Evolutionary conservation across 1,140 invertebrate species (phyloP), one percentile per base, ranked within the genome.

Genomic region (Plutomurus gul): DNA sequence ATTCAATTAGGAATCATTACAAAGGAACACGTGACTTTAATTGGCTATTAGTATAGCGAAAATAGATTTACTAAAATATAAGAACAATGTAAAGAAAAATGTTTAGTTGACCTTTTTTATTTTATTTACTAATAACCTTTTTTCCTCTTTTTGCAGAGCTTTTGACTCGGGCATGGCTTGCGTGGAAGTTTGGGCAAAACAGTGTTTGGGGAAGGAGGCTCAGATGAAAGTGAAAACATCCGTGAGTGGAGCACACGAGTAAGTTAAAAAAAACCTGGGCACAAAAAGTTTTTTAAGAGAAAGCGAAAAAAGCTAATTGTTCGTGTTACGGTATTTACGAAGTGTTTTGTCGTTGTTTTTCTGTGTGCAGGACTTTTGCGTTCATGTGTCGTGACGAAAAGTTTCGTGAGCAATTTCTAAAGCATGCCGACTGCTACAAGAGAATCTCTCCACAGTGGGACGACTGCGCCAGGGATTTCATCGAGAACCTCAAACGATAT

Each of bases 401-500:
- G 11, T 82, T 82, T 20, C 56, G 65, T 11, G 40, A 33, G 1
- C 77, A 82, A 36, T 82, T 71, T 56, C 51, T 79, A 0, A 22
- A 75, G 11, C 72, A 82, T 49, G 39, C 76, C 7, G 56, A 30
- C n/a, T 82, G 81, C 39, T 79, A 79, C 74, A 79, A 46, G 22
- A 60, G 16, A 72, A 75, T 79, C 18, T 74, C 77, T 1, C 8
- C 16, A 25, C 18, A 65, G 13, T 79, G 65, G 74, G 81, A 82
- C 47, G 40, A 73, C 8, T 82, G 81, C 46, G 76, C 81, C 4
- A 22, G n/a, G n/a, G n/a, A n/a, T n/a, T n/a, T n/a, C n/a, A n/a
- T n/a, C n/a, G n/a, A n/a, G n/a, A n/a, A n/a, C n/a, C n/a, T n/a
- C n/a, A n/a, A n/a, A n/a, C n/a, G n/a, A n/a, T n/a, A n/a, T n/a